Evolutionary conservation across 2,113 vertebrate species (phyloP).

Genomic region (Choloepus hoffmanni): DNA sequence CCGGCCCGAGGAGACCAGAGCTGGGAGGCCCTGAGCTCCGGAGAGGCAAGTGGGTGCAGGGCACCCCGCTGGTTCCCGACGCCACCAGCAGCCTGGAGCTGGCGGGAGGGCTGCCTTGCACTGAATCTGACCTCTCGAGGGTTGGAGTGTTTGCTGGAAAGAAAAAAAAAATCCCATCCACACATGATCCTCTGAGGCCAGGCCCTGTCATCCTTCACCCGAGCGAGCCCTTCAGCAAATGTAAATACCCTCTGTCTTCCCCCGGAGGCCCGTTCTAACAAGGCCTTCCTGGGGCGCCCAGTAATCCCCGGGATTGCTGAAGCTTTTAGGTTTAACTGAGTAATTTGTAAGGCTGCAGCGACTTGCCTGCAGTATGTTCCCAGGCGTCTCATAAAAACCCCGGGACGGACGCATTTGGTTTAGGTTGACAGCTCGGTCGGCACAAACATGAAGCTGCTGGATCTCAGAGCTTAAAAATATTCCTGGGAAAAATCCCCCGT

Average conservation of each 20-base stretch:
- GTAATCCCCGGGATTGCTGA: conserved; percentile 86
- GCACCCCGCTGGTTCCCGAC: neutral
- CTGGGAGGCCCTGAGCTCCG: neutral
- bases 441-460: neutral
- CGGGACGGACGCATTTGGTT: conserved; percentile 53
- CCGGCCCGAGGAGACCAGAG: neutral
- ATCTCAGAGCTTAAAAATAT: conserved; percentile 54
- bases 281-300: conserved; percentile 76
- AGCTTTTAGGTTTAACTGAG: conserved; percentile 84
- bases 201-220: conserved; percentile 71
- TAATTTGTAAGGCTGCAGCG: conserved; percentile 81
- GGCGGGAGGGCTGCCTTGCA: neutral
- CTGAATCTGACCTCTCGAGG: conserved; percentile 46
- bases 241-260: conserved; percentile 84
- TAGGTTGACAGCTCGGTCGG: conserved; percentile 64
- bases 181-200: conserved; percentile 30
- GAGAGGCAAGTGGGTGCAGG: fast-evolving
- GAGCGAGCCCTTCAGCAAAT: conserved; percentile 78
- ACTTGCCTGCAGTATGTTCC: conserved; percentile 72
- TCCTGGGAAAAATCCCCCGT: conserved; percentile 41
- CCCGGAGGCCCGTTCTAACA: conserved; percentile 72
- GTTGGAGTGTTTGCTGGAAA: conserved; percentile 59
- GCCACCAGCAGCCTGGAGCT: fast-evolving
- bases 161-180: neutral
- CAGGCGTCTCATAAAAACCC: conserved; percentile 77